These are phyloP conservation scores for Rhyacophila evoluta DNA, from an alignment of 2,888 invertebrate species.

Conservation along the genomic window DNA sequence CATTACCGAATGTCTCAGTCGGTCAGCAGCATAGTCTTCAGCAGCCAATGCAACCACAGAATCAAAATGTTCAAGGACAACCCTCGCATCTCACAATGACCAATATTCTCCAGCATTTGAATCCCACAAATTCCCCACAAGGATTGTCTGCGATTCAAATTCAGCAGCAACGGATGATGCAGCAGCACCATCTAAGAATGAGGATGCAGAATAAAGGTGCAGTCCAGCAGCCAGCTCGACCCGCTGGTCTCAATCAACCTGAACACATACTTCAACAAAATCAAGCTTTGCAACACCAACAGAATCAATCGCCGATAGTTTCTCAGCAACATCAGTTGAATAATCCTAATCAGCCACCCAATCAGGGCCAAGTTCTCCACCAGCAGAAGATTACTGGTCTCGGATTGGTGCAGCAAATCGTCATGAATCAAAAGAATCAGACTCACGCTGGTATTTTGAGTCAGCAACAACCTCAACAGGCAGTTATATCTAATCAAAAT, in stretches of 20 bases:
- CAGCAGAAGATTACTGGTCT: slow-evolving; percentile 54
- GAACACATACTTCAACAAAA: slow-evolving; percentile 57
- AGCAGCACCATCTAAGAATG: slow-evolving; percentile 72
- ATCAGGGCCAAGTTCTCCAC: slow-evolving; percentile 61
- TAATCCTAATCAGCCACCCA: slow-evolving; percentile 59
- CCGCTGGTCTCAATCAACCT: slow-evolving; percentile 62
- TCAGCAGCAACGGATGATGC: slow-evolving; percentile 70
- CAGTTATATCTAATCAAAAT: background rate
- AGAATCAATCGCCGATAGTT: slow-evolving; percentile 56
- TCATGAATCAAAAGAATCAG: slow-evolving; percentile 60
- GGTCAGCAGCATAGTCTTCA: slow-evolving; percentile 56
- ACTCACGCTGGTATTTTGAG: background rate
- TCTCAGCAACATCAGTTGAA: slow-evolving; percentile 60
- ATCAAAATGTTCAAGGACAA: slow-evolving; percentile 55
- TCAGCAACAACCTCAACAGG: slow-evolving; percentile 20
- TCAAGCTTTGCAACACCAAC: slow-evolving; percentile 38
- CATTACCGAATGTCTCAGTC: slow-evolving; percentile 50
- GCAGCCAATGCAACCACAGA: slow-evolving; percentile 58
- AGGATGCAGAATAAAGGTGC: slow-evolving; percentile 60
- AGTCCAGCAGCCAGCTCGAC: slow-evolving; percentile 66
- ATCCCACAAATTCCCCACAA: slow-evolving; percentile 63
- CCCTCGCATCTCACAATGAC: background rate
- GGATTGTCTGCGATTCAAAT: slow-evolving; percentile 67
- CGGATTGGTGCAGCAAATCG: background rate
- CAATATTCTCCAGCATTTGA: slow-evolving; percentile 57